Percentiles rank a stretch among this genome's conserved stretches.
Conservation (phyloP, 2,113 vertebrate genomes). For the Solea solea region DNA sequence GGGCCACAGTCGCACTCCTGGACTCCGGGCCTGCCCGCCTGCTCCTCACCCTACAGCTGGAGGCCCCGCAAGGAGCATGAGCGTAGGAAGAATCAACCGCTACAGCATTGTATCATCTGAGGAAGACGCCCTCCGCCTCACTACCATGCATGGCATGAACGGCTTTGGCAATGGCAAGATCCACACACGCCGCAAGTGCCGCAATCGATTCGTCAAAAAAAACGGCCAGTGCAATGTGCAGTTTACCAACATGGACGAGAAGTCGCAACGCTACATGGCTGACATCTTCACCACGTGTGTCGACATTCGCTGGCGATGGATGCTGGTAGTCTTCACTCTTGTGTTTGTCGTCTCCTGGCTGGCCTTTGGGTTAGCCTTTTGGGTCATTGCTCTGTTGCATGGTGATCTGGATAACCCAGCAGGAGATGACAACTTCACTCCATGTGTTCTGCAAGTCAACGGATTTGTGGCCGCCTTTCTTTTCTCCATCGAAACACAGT, state of each 20-base stretch:
- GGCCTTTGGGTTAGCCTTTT: conserved; percentile 92
- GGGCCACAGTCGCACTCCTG: conserved; percentile 60
- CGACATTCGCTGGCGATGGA: conserved; percentile 97
- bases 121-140: conserved; percentile 93
- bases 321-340: conserved; percentile 93
- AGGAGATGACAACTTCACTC: conserved; percentile 89
- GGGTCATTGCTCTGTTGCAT: conserved; percentile 94
- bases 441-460: conserved; percentile 94
- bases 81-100: conserved; percentile 87
- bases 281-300: conserved; percentile 98
- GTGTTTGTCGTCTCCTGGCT: conserved; percentile 96
- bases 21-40: conserved; percentile 54
- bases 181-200: conserved; percentile 92
- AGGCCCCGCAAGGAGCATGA: conserved; percentile 85
- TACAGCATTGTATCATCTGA: conserved; percentile 97
- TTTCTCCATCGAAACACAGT: conserved; percentile 98
- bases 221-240: conserved; percentile 97
- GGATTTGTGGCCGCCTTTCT: conserved; percentile 97
- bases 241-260: conserved; percentile 97
- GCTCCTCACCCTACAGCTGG: conserved; percentile 52
- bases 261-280: conserved; percentile 94
- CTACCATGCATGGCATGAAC: conserved; percentile 96
- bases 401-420: conserved; percentile 93
- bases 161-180: conserved; percentile 97
- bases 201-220: conserved; percentile 97